Percentiles rank a stretch among this genome's conserved stretches.
These are phyloP conservation scores for Zelleria hepariella DNA, from an alignment of 2,888 invertebrate species.

Conservation along the genomic window DNA sequence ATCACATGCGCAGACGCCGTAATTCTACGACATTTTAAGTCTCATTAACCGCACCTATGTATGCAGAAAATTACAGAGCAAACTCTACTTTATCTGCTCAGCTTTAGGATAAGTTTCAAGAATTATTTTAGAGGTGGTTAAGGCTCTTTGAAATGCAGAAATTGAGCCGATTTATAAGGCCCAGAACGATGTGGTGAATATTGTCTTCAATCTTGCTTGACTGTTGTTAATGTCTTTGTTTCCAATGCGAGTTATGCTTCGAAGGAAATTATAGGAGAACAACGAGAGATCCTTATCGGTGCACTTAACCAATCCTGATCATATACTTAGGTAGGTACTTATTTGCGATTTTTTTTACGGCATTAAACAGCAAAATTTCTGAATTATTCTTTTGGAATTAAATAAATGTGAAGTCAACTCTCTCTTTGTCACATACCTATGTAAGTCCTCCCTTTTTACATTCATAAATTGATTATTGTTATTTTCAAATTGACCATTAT, in stretches of 20 bases:
- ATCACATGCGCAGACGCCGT: conserved; percentile 51
- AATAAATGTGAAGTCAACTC: no score
- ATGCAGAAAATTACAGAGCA: conserved; percentile 10
- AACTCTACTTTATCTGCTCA: conserved; percentile 11
- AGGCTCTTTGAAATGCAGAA: conserved; percentile 12
- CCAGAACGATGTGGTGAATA: conserved; percentile 52
- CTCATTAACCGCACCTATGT: conserved; percentile 5
- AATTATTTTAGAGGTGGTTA: conserved; percentile 12
- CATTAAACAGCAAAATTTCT: no score
- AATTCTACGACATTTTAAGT: conserved; percentile 46
- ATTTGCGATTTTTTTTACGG: no score
- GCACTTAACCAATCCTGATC: no score
- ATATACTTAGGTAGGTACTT: no score
- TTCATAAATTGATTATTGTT: no score
- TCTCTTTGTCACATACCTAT: no score
- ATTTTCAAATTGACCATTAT: no score
- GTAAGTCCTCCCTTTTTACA: no score
- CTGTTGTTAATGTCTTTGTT: conserved; percentile 62
- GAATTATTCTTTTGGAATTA: no score
- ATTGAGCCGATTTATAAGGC: conserved; percentile 49
- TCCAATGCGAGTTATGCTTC: conserved; percentile 38
- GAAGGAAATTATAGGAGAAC: conserved; percentile 29
- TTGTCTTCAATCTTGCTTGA: conserved; percentile 53
- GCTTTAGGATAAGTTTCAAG: conserved; percentile 17
- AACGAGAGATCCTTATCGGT: not conserved